Percentiles rank a stretch among this genome's conserved stretches.
Evolutionary conservation across 2,888 invertebrate species (phyloP).

Genomic region (Tryphoninae sp.): DNA sequence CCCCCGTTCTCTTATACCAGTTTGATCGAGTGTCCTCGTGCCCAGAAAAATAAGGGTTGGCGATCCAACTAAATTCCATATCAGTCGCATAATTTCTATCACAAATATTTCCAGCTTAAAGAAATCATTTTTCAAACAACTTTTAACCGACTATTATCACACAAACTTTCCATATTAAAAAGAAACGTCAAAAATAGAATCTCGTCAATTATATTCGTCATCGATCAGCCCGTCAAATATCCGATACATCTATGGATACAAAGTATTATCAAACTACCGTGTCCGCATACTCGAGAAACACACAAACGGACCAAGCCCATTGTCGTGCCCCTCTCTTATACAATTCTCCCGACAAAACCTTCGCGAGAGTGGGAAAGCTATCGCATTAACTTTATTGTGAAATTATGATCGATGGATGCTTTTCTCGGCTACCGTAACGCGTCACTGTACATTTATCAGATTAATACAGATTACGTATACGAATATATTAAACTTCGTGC

Average conservation of each 20-base stretch:
- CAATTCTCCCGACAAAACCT: slow-evolving; percentile 3
- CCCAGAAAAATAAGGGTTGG: too few relatives aligned
- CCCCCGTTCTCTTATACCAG: background rate
- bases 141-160: too few relatives aligned
- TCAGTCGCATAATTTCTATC: too few relatives aligned
- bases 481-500: slow-evolving; percentile 56
- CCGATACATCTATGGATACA: background rate
- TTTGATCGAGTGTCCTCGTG: background rate
- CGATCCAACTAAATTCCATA: background rate
- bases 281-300: background rate
- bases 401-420: slow-evolving; percentile 76
- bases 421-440: slow-evolving; percentile 16
- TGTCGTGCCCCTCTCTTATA: slow-evolving; percentile 18
- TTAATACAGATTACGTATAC: slow-evolving; percentile 70
- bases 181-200: background rate
- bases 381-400: slow-evolving; percentile 75
- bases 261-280: background rate
- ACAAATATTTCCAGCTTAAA: too few relatives aligned
- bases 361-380: slow-evolving; percentile 14
- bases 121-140: too few relatives aligned
- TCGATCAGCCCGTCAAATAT: background rate
- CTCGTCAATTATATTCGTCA: slow-evolving; percentile 1
- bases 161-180: background rate
- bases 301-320: background rate
- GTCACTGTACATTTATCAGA: slow-evolving; percentile 61